These are phyloP conservation scores for Lymantria dispar DNA, from an alignment of 2,888 invertebrate genomes.

Conservation along the genomic window DNA sequence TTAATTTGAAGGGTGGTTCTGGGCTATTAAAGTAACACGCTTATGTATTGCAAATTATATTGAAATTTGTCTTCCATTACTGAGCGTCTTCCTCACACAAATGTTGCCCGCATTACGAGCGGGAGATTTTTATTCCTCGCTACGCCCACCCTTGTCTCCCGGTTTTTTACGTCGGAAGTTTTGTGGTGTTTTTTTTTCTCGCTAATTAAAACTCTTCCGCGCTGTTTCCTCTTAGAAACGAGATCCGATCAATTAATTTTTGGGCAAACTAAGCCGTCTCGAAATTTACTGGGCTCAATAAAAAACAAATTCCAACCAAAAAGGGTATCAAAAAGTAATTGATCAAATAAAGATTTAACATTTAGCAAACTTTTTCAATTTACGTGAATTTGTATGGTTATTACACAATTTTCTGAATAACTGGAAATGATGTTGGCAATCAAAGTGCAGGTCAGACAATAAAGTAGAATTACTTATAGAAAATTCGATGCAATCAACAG, in stretches of 20 bases:
- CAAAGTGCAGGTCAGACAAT: conserved; percentile 36
- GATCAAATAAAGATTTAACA: conserved; percentile 61
- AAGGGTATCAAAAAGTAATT: conserved; percentile 70
- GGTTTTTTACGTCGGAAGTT: conserved; percentile 76
- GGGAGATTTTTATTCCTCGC: conserved; percentile 78
- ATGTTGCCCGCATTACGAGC: conserved; percentile 81
- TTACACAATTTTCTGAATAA: conserved; percentile 37
- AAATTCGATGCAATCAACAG: conserved; percentile 47
- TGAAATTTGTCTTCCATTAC: conserved; percentile 83
- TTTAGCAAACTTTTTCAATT: conserved; percentile 43
- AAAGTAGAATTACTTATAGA: conserved; percentile 48
- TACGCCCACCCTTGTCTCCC: conserved; percentile 80
- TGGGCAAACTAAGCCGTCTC: conserved; percentile 74
- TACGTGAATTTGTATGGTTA: conserved; percentile 35
- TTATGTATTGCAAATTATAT: conserved; percentile 84
- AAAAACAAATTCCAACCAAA: conserved; percentile 65
- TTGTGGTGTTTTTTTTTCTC: conserved; percentile 77
- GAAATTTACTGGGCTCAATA: conserved; percentile 72
- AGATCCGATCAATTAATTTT: conserved; percentile 82
- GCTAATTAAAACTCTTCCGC: conserved; percentile 83
- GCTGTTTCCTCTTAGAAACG: conserved; percentile 79
- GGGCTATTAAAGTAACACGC: conserved; percentile 84
- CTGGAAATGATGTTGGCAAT: conserved; percentile 43
- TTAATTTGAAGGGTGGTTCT: conserved; percentile 84
- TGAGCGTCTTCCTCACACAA: conserved; percentile 81